Percentiles rank a stretch among this genome's conserved stretches.
Evolutionary conservation across 2,113 vertebrate species (phyloP).

Genomic region (Tyto alba): DNA sequence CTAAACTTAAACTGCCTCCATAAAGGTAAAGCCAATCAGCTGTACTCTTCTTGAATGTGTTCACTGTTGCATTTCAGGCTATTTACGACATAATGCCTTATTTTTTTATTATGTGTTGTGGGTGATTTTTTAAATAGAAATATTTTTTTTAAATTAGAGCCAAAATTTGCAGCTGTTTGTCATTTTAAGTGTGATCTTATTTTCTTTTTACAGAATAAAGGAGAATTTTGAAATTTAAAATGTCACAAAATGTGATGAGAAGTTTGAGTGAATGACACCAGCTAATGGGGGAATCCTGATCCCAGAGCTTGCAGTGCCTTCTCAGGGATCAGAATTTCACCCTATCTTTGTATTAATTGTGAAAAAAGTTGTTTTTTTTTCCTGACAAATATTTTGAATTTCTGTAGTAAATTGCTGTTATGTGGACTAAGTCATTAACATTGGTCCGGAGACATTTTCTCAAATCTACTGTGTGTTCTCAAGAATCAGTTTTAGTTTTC

Average conservation of each 20-base stretch:
- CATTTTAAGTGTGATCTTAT: neutral
- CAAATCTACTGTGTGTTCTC: neutral
- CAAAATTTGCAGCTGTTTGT: constrained; percentile 22
- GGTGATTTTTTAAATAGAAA: neutral
- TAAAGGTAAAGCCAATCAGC: neutral
- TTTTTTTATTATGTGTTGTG: neutral
- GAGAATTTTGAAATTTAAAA: constrained; percentile 19
- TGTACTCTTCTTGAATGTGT: neutral
- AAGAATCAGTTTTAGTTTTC: neutral
- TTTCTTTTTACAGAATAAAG: neutral
- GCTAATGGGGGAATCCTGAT: neutral
- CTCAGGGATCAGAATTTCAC: neutral
- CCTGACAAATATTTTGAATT: neutral
- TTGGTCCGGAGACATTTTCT: neutral
- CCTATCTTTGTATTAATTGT: neutral
- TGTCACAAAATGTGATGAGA: neutral
- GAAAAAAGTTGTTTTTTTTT: neutral
- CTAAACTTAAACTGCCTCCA: neutral
- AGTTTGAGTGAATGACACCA: neutral
- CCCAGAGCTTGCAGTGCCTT: neutral
- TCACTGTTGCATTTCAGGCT: neutral
- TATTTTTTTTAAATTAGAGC: neutral
- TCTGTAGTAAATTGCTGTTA: neutral
- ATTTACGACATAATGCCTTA: neutral
- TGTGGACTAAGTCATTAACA: neutral